Evolutionary conservation across 92 coral and sea anemone genomes (phyloP), one percentile per base, ranked within the genome.

Genomic region (Porites evermanni): DNA sequence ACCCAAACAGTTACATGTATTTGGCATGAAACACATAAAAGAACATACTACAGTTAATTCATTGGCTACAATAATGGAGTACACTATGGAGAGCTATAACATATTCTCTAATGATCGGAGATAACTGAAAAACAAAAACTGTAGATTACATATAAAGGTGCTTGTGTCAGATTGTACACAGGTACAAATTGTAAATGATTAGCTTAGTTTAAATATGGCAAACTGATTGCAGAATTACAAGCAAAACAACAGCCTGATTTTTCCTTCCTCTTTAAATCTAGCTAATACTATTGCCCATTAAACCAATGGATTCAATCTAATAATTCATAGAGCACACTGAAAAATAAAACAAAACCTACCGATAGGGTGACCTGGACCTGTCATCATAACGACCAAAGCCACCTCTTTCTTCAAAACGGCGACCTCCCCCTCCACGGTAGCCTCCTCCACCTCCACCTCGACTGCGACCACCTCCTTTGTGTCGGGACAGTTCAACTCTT

Each of bases 401-500:
- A 24, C 78, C 67, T 23, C 87, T 61, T 64, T 83, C 87, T 10
- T 83, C 87, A 74, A 64, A 74, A 19, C 80, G 87, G 10, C 87
- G 71, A 8, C 87, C 87, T n/a, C 87, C 77, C 16, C 73, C 84
- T 16, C 29, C 72, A 67, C 38, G 20, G 18, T 69, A 65, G 14
- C 76, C 84, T 12, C 87, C 51, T 20, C 53, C 85, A 17, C 75
- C 64, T 7, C 80, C 59, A 11, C 86, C 83, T 6, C 83, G 68
- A 20, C 86, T 54, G n/a, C 86, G 79, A 13, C 87, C 14, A 4
- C 87, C 69, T 53, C 96, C 93, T 70, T 89, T 86, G 60, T 91
- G 92, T 74, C 89, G 81, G 12, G 98, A 94, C 71, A 96, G 69
- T 72, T 94, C 93, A 7, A 93, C 99, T 26, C 88, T 84, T 18